Percentiles rank a stretch among this genome's conserved stretches.
Conservation (phyloP, 2,888 invertebrate genomes). For the Andrena praecox region DNA sequence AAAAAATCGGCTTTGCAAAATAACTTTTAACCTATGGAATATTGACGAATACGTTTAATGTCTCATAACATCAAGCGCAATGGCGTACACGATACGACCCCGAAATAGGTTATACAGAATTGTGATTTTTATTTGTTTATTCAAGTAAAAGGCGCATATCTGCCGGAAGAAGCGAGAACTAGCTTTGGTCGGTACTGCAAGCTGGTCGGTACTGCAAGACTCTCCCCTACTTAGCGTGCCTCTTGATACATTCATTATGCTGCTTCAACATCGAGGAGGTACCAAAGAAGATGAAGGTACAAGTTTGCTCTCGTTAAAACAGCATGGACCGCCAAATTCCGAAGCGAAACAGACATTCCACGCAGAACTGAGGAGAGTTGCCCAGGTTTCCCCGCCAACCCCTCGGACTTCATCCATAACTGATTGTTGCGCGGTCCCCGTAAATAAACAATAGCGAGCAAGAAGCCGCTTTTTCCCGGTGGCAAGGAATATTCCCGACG, state of each 20-base stretch:
- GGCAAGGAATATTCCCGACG: conserved; percentile 36
- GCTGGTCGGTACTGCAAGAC: too few relatives aligned
- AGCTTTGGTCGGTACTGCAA: too few relatives aligned
- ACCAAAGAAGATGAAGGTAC: not conserved
- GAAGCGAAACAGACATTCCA: not conserved
- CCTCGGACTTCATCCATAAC: conserved; percentile 62
- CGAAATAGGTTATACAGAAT: too few relatives aligned
- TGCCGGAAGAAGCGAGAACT: too few relatives aligned
- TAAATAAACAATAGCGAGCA: conserved; percentile 61
- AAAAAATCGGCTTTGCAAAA: too few relatives aligned
- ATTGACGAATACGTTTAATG: too few relatives aligned
- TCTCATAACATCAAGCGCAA: too few relatives aligned
- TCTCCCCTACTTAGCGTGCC: too few relatives aligned
- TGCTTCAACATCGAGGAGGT: not conserved
- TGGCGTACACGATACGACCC: too few relatives aligned
- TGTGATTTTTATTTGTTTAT: too few relatives aligned
- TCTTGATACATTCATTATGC: not conserved
- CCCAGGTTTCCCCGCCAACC: not conserved
- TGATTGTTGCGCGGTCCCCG: conserved; percentile 50
- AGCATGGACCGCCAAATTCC: conserved; percentile 7
- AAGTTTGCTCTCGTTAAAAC: not conserved
- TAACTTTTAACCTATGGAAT: too few relatives aligned
- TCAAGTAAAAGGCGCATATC: too few relatives aligned
- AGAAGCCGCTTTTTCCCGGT: conserved; percentile 43
- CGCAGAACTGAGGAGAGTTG: not conserved